Percentiles rank a stretch among this genome's conserved stretches.
Evolutionary conservation across 1,140 invertebrate genomes (phyloP).

Genomic region (Nylanderia fulva): DNA sequence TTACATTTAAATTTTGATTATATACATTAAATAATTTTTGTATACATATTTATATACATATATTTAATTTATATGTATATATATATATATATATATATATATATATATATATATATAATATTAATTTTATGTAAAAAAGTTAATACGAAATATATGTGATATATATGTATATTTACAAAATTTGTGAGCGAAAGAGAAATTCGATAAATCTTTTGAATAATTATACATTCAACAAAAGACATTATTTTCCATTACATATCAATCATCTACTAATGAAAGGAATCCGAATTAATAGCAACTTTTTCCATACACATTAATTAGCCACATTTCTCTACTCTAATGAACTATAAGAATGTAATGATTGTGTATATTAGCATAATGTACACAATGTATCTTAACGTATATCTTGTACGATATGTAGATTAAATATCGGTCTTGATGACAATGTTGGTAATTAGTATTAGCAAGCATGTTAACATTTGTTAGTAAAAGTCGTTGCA

Average conservation of each 20-base stretch:
- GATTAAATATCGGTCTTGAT: constrained; percentile 24
- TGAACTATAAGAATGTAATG: background rate
- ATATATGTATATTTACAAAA: background rate
- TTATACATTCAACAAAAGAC: background rate
- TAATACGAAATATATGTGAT: background rate
- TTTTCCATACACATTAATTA: background rate
- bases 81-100: background rate
- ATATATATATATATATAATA: background rate
- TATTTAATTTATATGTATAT: background rate
- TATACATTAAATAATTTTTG: background rate
- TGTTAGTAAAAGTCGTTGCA: background rate
- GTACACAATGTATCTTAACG: background rate
- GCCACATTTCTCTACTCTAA: background rate
- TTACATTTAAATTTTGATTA: background rate
- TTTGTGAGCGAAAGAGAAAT: background rate
- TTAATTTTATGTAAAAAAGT: background rate
- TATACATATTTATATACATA: background rate
- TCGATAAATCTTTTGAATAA: background rate
- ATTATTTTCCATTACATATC: background rate
- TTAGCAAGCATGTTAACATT: constrained; percentile 11
- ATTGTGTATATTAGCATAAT: background rate
- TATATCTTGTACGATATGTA: background rate
- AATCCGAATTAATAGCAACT: background rate
- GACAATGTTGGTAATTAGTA: background rate
- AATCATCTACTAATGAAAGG: background rate